A percentile compares a stretch with the other conserved stretches of the same genome.
Conservation (phyloP, 2,888 invertebrate species). For the Oligia strigilis region DNA sequence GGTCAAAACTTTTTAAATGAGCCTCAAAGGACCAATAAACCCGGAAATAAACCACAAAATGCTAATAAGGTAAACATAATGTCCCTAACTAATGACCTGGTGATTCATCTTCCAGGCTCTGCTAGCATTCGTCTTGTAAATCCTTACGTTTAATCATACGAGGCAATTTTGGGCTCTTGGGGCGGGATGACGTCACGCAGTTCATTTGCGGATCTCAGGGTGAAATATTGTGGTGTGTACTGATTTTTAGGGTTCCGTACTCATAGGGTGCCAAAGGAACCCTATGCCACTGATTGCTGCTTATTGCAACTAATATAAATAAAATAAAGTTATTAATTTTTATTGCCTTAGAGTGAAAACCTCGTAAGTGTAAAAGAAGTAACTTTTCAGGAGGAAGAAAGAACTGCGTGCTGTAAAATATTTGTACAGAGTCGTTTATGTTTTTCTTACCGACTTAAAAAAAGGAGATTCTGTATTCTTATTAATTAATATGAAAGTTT, state of each 20-base stretch:
- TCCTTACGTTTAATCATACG: constrained; percentile 73
- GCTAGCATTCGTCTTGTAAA: constrained; percentile 71
- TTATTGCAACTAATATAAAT: too few relatives aligned
- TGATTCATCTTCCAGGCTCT: constrained; percentile 62
- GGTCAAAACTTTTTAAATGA: constrained; percentile 24
- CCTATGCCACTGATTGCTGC: too few relatives aligned
- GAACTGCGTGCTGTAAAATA: too few relatives aligned
- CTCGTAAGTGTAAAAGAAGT: too few relatives aligned
- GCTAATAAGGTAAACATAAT: constrained; percentile 44
- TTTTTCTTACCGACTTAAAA: too few relatives aligned
- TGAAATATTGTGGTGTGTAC: constrained; percentile 17
- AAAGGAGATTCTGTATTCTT: too few relatives aligned
- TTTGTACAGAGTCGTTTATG: too few relatives aligned
- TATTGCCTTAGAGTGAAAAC: too few relatives aligned
- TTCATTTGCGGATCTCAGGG: constrained; percentile 47
- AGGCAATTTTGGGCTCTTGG: constrained; percentile 68
- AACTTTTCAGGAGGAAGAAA: too few relatives aligned
- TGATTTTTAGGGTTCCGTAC: constrained; percentile 31
- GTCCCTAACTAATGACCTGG: constrained; percentile 27
- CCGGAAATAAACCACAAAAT: constrained; percentile 34
- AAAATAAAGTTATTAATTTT: too few relatives aligned
- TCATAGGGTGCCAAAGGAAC: not conserved
- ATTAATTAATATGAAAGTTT: too few relatives aligned
- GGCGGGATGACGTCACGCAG: constrained; percentile 51
- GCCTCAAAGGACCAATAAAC: constrained; percentile 1